These are phyloP conservation scores for Nemopilema nomurai DNA, from an alignment of 30 jellyfish, hydroid and myxozoan species.

Conservation along the genomic window DNA sequence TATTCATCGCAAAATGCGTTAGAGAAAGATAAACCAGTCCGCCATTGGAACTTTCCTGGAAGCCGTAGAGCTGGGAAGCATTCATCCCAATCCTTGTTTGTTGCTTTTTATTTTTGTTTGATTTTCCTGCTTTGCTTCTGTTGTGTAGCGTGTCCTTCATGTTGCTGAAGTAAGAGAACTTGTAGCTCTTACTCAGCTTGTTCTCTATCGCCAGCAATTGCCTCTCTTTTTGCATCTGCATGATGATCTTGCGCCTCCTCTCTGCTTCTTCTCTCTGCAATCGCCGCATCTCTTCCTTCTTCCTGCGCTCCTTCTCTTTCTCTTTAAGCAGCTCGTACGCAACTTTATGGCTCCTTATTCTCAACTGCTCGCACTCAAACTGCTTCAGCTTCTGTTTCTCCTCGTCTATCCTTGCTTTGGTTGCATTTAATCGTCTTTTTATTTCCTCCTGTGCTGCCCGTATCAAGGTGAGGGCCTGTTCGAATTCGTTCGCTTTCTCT, in stretches of 20 bases:
- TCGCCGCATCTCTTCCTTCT: constrained; percentile 41
- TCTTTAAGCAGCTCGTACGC: constrained; percentile 31
- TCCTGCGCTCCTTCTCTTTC: constrained; percentile 42
- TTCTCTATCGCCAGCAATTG: constrained; percentile 32
- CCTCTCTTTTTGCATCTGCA: constrained; percentile 46
- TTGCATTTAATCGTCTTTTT: background rate
- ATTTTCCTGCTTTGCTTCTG: background rate
- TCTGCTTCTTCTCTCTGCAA: constrained; percentile 35
- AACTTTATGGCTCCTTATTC: constrained; percentile 14
- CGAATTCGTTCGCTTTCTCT: constrained; percentile 18
- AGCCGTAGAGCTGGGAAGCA: too few species aligned
- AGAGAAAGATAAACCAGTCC: too few species aligned
- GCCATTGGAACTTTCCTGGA: too few species aligned
- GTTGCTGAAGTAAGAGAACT: constrained; percentile 40
- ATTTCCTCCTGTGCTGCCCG: background rate
- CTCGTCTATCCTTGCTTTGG: constrained; percentile 7
- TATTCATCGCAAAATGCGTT: too few species aligned
- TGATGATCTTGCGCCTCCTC: constrained; percentile 3
- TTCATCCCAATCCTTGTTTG: too few species aligned
- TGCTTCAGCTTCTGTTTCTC: background rate
- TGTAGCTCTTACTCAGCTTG: constrained; percentile 25
- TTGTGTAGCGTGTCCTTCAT: background rate
- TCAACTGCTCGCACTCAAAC: constrained; percentile 20
- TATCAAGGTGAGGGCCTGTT: background rate
- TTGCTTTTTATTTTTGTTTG: too few species aligned